These are phyloP conservation scores for Xiphorhynchus erythropygius DNA, from an alignment of 2,797 vertebrate genomes.

Conservation along the genomic window DNA sequence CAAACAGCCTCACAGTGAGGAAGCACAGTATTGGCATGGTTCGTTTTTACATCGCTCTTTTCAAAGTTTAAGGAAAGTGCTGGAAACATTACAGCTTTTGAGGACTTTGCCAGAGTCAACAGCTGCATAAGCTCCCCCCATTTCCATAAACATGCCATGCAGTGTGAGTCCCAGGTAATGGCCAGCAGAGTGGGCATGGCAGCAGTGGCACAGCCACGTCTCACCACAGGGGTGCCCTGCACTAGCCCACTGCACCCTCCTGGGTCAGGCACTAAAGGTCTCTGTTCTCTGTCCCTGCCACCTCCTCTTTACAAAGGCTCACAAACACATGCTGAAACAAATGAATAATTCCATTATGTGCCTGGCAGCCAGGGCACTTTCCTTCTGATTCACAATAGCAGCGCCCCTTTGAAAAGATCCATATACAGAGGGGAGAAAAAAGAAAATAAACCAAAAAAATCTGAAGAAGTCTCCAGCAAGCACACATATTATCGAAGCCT, in stretches of 20 bases:
- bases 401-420: neutral
- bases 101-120: neutral
- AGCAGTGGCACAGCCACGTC: neutral
- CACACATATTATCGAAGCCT: slow-evolving; percentile 5
- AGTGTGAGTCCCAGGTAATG: neutral
- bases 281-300: neutral
- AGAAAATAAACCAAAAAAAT: neutral
- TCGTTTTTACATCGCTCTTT: neutral
- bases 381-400: neutral
- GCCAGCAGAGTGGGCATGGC: neutral
- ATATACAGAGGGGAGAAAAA: neutral
- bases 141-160: neutral
- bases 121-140: neutral
- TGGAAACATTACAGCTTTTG: neutral
- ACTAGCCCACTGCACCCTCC: neutral
- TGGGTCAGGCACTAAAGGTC: neutral
- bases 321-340: slow-evolving; percentile 20
- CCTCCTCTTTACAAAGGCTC: slow-evolving; percentile 41
- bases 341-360: slow-evolving; percentile 13
- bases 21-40: neutral
- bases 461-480: neutral
- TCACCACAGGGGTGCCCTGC: neutral
- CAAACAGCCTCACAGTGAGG: neutral
- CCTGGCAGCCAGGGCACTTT: neutral
- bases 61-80: neutral